phyloP scores from a whole-genome alignment of 1,140 invertebrate species.

The Lepidotrigona ventralis region DNA sequence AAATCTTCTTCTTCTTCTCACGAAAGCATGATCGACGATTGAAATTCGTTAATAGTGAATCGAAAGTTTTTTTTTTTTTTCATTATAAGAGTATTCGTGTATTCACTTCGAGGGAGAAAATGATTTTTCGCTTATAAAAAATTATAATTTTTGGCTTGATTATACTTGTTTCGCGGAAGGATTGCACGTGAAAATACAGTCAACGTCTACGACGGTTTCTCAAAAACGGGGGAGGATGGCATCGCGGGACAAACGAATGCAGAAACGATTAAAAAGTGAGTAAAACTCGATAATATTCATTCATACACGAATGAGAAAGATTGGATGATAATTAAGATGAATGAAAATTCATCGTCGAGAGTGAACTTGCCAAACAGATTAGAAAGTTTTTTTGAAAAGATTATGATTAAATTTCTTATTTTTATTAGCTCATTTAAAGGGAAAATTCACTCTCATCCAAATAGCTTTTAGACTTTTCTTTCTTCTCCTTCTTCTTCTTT shows the following conservation, averaged over 20 bases:
- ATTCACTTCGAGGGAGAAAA: neutral
- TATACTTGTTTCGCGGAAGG: neutral
- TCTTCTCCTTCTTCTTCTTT: neutral
- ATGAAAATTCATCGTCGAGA: neutral
- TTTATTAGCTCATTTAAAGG: too few species aligned
- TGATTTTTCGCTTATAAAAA: neutral
- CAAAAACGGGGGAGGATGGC: neutral
- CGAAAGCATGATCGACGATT: too few species aligned
- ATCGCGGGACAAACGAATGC: neutral
- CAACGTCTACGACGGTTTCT: neutral
- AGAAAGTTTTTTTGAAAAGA: too few species aligned
- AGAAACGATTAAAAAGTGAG: conserved; percentile 12
- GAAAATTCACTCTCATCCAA: too few species aligned
- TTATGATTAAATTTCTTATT: too few species aligned
- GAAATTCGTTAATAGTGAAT: neutral
- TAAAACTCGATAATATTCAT: neutral
- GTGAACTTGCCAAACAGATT: too few species aligned
- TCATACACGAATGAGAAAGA: neutral
- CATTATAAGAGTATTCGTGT: neutral
- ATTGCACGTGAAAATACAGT: neutral
- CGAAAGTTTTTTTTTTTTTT: neutral
- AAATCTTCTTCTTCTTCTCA: too few species aligned
- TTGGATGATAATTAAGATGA: neutral
- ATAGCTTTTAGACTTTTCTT: too few species aligned
- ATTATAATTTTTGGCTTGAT: too few species aligned